Evolutionary conservation across 1,140 invertebrate species (phyloP), one percentile per base, ranked within the genome.

Genomic region (Cherax quadricarinatus): DNA sequence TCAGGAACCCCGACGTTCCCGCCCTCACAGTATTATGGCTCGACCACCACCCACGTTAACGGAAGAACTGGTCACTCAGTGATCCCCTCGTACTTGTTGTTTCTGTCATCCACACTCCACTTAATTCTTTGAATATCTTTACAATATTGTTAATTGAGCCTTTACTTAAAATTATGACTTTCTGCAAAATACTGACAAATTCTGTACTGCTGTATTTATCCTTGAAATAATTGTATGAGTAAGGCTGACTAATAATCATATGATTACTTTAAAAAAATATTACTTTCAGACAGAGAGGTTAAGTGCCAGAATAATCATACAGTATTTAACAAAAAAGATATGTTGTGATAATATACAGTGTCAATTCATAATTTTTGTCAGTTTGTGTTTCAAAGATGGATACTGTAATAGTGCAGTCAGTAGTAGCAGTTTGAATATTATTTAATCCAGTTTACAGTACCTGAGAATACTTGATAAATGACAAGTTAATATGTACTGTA

Each of bases 11-110:
- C n/a, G 79, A 60, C 78, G 30, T n/a, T 49, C 53, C 5, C 78
- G 89, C 21, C 86, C 89, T 78, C 80, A 49, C 16, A 88, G 86
- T 86, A 82, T 86, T 41, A 84, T 85, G 86, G 62, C 89, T 24
- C 57, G 86, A 66, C 92, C 86, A 6, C 86, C 91, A 6, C 86
- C 92, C n/a, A 89, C 92, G 82, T 82, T 93, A 60, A 79, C 82
- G 7, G 92, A 93, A 75, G 86, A 93, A 62, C 49, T 89, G 16
- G 83, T 93, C 53, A 79, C 83, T 79, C 87, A 88, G 60, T 92
- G 75, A 75, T 75, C 70, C 30, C 70, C 7, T 75, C 21, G 30
- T 30, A 30, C 6, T n/a, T 75, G 9, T 12, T 30, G n/a, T 18
- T 62, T 73, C 51, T n/a, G 81, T 57, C 6, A 83, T 60, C 57